phyloP scores from a whole-genome alignment of 1,140 invertebrate genomes.

The Campoletis sonorensis region DNA sequence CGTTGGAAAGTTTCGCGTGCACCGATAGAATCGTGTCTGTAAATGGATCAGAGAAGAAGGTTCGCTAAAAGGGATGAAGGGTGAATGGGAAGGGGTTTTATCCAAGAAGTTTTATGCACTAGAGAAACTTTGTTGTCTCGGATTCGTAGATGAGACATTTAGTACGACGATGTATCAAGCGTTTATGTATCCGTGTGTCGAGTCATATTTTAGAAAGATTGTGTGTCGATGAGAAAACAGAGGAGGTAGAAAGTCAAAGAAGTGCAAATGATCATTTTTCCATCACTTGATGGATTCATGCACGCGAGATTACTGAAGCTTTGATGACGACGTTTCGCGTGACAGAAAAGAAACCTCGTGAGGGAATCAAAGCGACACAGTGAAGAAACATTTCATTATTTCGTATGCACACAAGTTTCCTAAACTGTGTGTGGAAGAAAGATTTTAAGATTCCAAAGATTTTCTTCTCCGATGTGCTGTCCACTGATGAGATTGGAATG shows the following conservation, averaged over 20 bases:
- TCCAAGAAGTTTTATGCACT: background rate
- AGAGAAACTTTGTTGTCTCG: background rate
- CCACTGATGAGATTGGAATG: no score
- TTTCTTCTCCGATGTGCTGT: no score
- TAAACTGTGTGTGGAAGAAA: no score
- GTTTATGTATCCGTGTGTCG: background rate
- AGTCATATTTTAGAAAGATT: no score
- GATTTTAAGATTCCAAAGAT: no score
- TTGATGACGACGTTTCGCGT: slow-evolving; percentile 13
- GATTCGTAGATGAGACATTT: background rate
- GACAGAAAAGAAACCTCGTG: background rate
- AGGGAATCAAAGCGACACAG: background rate
- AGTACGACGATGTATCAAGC: background rate
- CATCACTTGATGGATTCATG: slow-evolving; percentile 46
- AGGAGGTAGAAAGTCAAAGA: background rate
- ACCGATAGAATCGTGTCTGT: background rate
- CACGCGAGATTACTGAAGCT: slow-evolving; percentile 48
- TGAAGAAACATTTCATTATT: no score
- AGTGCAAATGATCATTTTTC: slow-evolving; percentile 46
- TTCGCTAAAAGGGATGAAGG: no score
- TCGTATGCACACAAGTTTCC: no score
- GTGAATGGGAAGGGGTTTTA: no score
- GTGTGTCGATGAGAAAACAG: background rate
- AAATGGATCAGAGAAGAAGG: background rate
- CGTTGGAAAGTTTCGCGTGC: background rate